Conservation (phyloP, 1,140 invertebrate species). For the Portunus trituberculatus region DNA sequence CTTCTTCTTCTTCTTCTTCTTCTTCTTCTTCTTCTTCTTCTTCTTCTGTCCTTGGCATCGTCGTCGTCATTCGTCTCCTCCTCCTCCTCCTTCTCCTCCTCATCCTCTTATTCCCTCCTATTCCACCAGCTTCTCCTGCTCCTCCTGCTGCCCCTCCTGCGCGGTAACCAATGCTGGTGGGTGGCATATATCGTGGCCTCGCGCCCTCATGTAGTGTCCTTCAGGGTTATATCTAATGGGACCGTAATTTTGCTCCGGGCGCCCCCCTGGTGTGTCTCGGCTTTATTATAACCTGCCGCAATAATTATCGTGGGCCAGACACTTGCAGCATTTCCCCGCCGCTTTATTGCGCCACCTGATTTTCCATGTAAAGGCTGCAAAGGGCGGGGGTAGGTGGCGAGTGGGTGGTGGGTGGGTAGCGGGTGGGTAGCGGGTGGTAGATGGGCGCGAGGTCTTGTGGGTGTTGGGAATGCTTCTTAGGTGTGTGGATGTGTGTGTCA, state of each 20-base stretch:
- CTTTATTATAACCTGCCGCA: slow-evolving; percentile 40
- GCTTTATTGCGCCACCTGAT: not conserved
- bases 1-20: not conserved
- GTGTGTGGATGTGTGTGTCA: no score
- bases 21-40: no score
- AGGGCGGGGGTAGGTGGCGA: no score
- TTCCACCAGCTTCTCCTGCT: not conserved
- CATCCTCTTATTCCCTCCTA: not conserved
- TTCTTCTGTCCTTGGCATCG: not conserved
- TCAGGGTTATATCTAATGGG: slow-evolving; percentile 38
- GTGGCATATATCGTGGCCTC: slow-evolving; percentile 28
- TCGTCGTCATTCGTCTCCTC: not conserved
- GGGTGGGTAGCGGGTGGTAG: no score
- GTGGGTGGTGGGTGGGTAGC: no score
- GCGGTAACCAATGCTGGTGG: slow-evolving; percentile 29
- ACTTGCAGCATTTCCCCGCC: not conserved
- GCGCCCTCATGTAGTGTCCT: not conserved
- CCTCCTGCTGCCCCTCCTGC: not conserved
- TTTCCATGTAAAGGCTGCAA: not conserved
- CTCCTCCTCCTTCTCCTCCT: not conserved
- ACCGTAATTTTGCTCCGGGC: slow-evolving; percentile 31
- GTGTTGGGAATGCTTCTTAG: no score
- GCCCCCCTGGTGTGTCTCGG: not conserved
- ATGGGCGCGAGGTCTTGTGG: no score
- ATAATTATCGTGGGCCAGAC: slow-evolving; percentile 44